Percentiles rank a stretch among this genome's conserved stretches.
phyloP scores from a whole-genome alignment of 2,888 invertebrate genomes.

The Spatulosminthurus flaviceps region DNA sequence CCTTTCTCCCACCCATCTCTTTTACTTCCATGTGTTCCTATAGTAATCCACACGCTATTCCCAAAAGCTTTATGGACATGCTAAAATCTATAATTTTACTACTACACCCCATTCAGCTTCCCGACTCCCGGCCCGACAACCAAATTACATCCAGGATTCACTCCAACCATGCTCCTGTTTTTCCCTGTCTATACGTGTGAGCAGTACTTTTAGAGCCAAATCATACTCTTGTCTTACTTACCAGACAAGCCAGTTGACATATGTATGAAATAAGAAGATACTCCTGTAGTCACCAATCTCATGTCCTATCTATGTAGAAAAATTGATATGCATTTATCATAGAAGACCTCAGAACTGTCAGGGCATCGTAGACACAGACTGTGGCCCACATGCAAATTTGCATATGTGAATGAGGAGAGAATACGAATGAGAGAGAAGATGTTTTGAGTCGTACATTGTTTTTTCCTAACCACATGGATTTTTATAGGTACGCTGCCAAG shows the following conservation, averaged over 20 bases:
- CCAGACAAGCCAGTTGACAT: no score
- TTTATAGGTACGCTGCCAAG: constrained; percentile 65
- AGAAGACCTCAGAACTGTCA: not conserved
- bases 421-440: constrained; percentile 2
- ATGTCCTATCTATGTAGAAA: no score
- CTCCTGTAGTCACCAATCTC: no score
- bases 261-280: no score
- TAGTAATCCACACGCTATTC: constrained; percentile 39
- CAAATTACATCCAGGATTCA: no score
- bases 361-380: not conserved
- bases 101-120: not conserved
- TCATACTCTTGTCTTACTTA: no score
- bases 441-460: constrained; percentile 5
- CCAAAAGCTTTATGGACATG: constrained; percentile 26
- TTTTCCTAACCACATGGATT: not conserved
- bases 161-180: no score
- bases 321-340: not conserved
- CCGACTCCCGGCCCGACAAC: no score
- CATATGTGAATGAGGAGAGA: not conserved
- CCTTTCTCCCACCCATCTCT: not conserved
- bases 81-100: constrained; percentile 34
- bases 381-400: not conserved
- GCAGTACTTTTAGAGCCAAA: no score
- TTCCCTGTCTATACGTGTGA: no score
- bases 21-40: not conserved